Evolutionary conservation across 2,797 vertebrate genomes (phyloP).

Genomic region (Acropternis orthonyx): DNA sequence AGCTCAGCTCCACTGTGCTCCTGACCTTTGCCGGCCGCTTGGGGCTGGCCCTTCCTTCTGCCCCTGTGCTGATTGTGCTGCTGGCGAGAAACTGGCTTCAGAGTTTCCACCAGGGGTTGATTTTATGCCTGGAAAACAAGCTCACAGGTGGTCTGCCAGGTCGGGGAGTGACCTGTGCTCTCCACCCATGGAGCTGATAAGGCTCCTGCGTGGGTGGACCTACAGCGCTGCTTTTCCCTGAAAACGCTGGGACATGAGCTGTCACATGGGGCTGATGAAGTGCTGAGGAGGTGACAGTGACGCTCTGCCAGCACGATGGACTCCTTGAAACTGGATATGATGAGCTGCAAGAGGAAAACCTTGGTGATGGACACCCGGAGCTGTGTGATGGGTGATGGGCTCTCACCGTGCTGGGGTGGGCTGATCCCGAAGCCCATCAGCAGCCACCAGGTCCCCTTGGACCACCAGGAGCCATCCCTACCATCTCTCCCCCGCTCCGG

Average conservation of each 20-base stretch:
- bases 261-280: accelerated
- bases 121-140: background rate
- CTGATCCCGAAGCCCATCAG: background rate
- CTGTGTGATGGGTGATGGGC: background rate
- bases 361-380: background rate
- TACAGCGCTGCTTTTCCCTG: background rate
- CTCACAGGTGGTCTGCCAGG: background rate
- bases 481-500: accelerated
- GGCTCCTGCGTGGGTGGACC: background rate
- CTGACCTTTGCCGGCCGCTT: background rate
- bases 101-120: background rate
- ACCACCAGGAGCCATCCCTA: background rate
- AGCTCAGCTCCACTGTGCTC: background rate
- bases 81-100: accelerated
- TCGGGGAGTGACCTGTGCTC: background rate
- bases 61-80: background rate
- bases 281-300: background rate
- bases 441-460: accelerated
- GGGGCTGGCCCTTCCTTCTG: background rate
- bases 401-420: accelerated
- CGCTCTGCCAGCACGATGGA: accelerated
- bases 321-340: background rate
- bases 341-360: background rate
- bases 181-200: background rate
- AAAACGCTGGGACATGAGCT: background rate